Base-by-base conservation (phyloP, 2,888 invertebrate species). In the Pandemis cinnamomeana region DNA sequence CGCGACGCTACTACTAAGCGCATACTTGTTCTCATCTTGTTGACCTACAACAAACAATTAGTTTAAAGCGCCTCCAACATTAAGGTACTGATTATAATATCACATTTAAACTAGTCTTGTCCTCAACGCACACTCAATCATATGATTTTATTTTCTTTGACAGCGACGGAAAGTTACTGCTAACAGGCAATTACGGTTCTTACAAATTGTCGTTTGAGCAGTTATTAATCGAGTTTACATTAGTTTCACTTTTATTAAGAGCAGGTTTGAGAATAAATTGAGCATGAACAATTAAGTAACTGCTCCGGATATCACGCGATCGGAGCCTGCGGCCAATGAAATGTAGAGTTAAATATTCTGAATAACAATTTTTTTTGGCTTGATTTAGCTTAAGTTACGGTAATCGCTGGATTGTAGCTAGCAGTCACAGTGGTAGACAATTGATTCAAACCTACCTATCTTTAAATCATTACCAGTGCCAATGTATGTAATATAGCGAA, bases 21-120 rank as follows among this genome's bases (percentile, higher is more conserved):
- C 83, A 77, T 92, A 94, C 79, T 94, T 94, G 82, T 84, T 92
- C 73, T 93, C 93, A 81, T 94, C 94, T 81, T 92, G 94, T 83
- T 93, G 93, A 89, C 86, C 94, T 94, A 85, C 66, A 72, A 68
- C 75, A 71, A 63, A 44, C 20, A 67, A 7, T 42, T 3, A 61
- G 20, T 41, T 41, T 41, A 61, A 61, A 41, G 5, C 20, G 20
- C 46, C 8, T 8, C 5, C 8, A 7, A 44, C 44, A 27, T 7
- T 44, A 44, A 44, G 11, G 5, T 11, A 11, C 46, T 46, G 46
- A 11, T 36, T 36, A 36, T 36, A 2, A 36, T 36, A 36, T 2
- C 27, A 36, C 27, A 36, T 36, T 36, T 36, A 36, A 36, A 36
- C 2, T 36, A 36, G 27, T 36, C 27, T 36, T 36, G 27, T 2